These are phyloP conservation scores for Paedocypris sp. DNA, from an alignment of 2,113 vertebrate species.

Conservation along the genomic window DNA sequence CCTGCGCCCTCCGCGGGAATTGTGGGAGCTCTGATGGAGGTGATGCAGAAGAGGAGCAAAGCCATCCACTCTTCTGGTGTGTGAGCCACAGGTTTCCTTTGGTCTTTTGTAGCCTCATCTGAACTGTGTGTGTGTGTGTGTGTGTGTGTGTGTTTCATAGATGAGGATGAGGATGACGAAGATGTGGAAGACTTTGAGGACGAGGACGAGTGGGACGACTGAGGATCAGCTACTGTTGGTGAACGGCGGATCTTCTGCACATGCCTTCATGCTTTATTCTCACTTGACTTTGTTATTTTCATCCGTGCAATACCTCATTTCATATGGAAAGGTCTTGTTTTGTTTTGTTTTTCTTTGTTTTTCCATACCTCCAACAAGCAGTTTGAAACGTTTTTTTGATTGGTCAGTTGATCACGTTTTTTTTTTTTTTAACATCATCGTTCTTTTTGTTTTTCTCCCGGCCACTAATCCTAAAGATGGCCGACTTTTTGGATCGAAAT, in stretches of 20 bases:
- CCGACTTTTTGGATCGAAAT: no score
- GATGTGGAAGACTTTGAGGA: slow-evolving; percentile 96
- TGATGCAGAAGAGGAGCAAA: slow-evolving; percentile 97
- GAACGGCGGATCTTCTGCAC: slow-evolving; percentile 70
- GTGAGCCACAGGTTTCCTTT: neutral
- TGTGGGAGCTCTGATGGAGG: slow-evolving; percentile 92
- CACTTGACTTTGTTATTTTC: slow-evolving; percentile 69
- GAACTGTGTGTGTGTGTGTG: no score
- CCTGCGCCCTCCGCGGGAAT: slow-evolving; percentile 80
- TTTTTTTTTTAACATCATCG: no score
- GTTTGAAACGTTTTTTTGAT: slow-evolving; percentile 65
- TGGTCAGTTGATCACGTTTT: no score
- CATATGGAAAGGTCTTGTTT: slow-evolving; percentile 86
- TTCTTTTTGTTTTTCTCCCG: no score
- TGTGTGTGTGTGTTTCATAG: no score
- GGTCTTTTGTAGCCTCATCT: neutral
- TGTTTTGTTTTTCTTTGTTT: slow-evolving; percentile 61
- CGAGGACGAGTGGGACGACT: slow-evolving; percentile 96
- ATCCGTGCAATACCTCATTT: slow-evolving; percentile 99
- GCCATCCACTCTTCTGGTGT: slow-evolving; percentile 97
- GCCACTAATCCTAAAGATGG: no score
- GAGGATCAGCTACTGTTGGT: slow-evolving; percentile 79
- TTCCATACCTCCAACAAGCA: slow-evolving; percentile 63
- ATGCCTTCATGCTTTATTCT: slow-evolving; percentile 86
- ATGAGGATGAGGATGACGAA: slow-evolving; percentile 91